A percentile compares a stretch with the other conserved stretches of the same genome.
phyloP scores from a whole-genome alignment of 1,140 invertebrate species.

The Oncopeltus fasciatus region DNA sequence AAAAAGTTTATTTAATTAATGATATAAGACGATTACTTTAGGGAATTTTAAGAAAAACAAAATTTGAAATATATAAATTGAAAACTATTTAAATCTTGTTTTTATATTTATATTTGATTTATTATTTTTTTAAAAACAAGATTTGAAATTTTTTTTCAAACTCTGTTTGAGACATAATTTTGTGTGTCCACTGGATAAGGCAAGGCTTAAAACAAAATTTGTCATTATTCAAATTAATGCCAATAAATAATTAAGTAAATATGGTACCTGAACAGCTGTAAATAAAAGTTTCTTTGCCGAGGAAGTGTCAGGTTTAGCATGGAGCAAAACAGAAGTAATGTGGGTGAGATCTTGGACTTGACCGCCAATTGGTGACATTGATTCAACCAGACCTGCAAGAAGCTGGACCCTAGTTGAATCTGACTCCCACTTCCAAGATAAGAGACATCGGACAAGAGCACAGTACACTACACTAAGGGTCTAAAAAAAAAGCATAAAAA shows the following conservation, averaged over 20 bases:
- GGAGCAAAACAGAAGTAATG: slow-evolving; percentile 31
- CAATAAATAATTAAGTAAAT: background rate
- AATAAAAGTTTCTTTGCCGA: slow-evolving; percentile 41
- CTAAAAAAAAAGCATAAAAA: slow-evolving; percentile 29
- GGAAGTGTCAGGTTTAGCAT: slow-evolving; percentile 26
- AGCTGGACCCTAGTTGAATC: slow-evolving; percentile 33
- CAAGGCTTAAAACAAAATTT: too few species aligned
- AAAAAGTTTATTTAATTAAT: too few species aligned
- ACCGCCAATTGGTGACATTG: slow-evolving; percentile 24
- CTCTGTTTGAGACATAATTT: too few species aligned
- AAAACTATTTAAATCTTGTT: too few species aligned
- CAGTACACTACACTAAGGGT: slow-evolving; percentile 36
- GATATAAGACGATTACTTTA: too few species aligned
- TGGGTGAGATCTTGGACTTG: slow-evolving; percentile 29
- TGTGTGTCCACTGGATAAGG: too few species aligned
- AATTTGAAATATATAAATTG: too few species aligned
- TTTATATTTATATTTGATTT: too few species aligned
- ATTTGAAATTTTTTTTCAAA: too few species aligned
- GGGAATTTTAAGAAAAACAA: too few species aligned
- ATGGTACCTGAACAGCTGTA: slow-evolving; percentile 28
- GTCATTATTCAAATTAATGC: too few species aligned
- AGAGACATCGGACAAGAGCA: slow-evolving; percentile 40
- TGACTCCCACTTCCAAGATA: slow-evolving; percentile 36
- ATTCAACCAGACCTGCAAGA: slow-evolving; percentile 26
- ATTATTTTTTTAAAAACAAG: too few species aligned